Base-by-base conservation (phyloP, 2,888 invertebrate genomes). In the Aporophyla lueneburgensis region DNA sequence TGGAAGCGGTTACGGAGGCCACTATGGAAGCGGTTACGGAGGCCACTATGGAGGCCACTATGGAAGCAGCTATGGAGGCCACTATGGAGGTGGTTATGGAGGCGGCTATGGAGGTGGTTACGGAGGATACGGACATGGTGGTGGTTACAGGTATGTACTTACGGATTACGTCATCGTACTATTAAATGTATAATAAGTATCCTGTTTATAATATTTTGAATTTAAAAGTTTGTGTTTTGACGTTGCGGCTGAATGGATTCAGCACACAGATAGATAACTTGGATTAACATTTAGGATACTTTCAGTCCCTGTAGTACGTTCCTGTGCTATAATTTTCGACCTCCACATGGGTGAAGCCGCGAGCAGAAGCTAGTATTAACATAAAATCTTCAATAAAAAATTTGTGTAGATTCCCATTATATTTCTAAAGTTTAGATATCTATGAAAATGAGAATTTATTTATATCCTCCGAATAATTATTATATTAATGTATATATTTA, bases 41-140 rank as follows among this genome's bases (percentile, higher is more conserved):
- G 86, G 89, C 43, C 76, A 89, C 1, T 86, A 88, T 79, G 87
- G 89, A 5, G 86, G 88, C 33, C 83, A 88, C 43, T 89, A 91
- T 74, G 87, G 90, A 4, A 89, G 91, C 5, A 88, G 90, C 5
- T 89, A 90, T 80, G 89, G 91, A 3, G 87, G 90, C 6, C 86
- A 89, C 7, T 88, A 90, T 80, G 86, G 89, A 19, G 86, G 87
- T 5, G 78, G 84, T 9, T 83, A 85, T 68, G 81, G 85, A 4
- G 73, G 84, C 63, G 78, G 87, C n/a, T 84, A 86, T 80, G 86
- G 89, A n/a, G 85, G 86, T 6, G 84, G 87, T 27, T 80, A 83
- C 68, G 76, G 81, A 24, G 86, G 90, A 5, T 88, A 90, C 80
- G 86, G 90, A 40, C 78, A 84, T 63, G 77, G 84, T 27, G 83